phyloP scores from a whole-genome alignment of 2,113 vertebrate genomes.

The Myanophis thanlyinensis region DNA sequence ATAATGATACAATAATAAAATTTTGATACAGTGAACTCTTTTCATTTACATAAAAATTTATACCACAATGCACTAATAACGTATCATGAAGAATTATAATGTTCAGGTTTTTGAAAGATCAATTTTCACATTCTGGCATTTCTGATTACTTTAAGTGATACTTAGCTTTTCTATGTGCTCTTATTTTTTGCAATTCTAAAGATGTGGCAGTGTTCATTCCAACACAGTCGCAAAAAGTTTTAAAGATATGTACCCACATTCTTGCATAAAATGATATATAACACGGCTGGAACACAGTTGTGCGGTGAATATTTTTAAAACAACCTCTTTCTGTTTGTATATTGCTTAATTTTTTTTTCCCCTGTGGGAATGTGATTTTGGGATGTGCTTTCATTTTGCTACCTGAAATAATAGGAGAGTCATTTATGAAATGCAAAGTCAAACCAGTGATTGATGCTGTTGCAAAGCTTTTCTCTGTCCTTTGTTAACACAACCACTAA shows the following conservation, averaged over 20 bases:
- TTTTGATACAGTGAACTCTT: not conserved
- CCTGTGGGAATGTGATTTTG: slow-evolving; percentile 21
- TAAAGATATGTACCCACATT: slow-evolving; percentile 1
- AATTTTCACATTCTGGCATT: not conserved
- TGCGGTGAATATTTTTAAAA: slow-evolving; percentile 51
- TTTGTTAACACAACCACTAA: slow-evolving; percentile 51
- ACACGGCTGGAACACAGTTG: slow-evolving; percentile 36
- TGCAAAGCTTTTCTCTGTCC: slow-evolving; percentile 45
- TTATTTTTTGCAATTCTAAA: not conserved
- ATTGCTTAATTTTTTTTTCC: slow-evolving; percentile 5
- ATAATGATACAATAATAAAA: not conserved
- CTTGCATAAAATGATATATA: not conserved
- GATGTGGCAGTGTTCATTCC: slow-evolving; percentile 35
- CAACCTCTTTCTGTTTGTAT: slow-evolving; percentile 1
- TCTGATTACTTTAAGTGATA: not conserved
- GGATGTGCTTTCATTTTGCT: slow-evolving; percentile 48
- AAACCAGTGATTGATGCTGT: slow-evolving; percentile 54
- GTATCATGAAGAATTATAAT: not conserved
- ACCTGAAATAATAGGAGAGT: slow-evolving; percentile 40
- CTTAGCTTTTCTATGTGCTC: not conserved
- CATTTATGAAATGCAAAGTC: slow-evolving; percentile 24
- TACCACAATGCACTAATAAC: not conserved
- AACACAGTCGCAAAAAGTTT: slow-evolving; percentile 22
- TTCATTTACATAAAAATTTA: not conserved
- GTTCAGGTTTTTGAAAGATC: not conserved